Evolutionary conservation across 53 echinoderm and acorn worm species (phyloP), one percentile per base, ranked within the genome.

Genomic region (Stichopus horrens): DNA sequence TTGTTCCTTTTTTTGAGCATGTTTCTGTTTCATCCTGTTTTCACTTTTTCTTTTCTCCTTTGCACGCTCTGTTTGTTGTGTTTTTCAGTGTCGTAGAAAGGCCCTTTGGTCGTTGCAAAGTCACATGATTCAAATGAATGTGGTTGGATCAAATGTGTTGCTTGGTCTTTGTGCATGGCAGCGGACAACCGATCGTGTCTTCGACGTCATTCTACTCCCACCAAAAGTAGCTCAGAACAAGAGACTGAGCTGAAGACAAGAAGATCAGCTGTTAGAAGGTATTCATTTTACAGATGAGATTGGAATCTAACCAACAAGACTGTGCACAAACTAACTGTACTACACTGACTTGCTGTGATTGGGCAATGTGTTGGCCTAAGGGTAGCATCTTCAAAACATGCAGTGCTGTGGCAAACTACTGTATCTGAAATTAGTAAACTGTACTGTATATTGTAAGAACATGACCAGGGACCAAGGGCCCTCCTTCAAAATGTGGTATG

Each of bases 171-270:
- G 81, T 81, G 81, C 81, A 81, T 81, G 81, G 81, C 81, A 56
- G 56, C 81, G 22, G 85, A 85, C 85, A 85, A 85, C 67, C 85
- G 71, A 20, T 85, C 85, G 52, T 85, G 85, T 52, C 65, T 85
- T 58, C 85, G 85, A 85, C 51, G 63, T 67, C 85, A 85, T 67
- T 51, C 85, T 59, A 51, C 85, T 53, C 16, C 63, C 63, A 23
- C 63, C 60, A 66, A 85, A 21, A 85, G 66, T 18, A 85, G 52
- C 85, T 37, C 85, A 51, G 85, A 18, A 71, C 71, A 71, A 71
- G 16, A 21, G 18, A 18, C 71, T 71, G 71, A 71, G 71, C 71
- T 6, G 4, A 57, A 54, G 22, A 56, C 81, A 8, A 56, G 81
- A 57, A 81, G 58, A 56, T 81, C 81, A 22, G 81, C 81, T 53